phyloP scores from a whole-genome alignment of 2,888 invertebrate genomes.

The Zhuqinia jingwanae region DNA sequence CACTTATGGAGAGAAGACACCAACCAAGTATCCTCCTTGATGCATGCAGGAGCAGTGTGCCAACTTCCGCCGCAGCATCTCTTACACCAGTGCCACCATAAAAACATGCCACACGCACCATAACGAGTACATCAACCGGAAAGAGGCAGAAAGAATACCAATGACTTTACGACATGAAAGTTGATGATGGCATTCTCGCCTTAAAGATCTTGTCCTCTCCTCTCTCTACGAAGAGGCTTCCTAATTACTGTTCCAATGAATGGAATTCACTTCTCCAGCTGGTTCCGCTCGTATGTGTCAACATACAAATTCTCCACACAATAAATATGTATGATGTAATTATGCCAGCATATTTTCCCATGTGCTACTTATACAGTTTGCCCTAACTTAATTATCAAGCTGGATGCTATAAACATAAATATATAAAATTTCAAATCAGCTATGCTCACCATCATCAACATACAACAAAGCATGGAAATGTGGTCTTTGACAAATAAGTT shows the following conservation, averaged over 20 bases:
- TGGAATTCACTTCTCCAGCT: conserved; percentile 9
- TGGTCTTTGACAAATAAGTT: too few relatives aligned
- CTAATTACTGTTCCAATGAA: conserved; percentile 16
- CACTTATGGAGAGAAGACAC: not conserved
- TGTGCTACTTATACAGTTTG: too few relatives aligned
- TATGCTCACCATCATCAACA: too few relatives aligned
- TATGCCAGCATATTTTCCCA: not conserved
- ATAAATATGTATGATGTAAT: not conserved
- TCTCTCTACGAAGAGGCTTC: not conserved
- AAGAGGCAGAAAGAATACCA: conserved; percentile 6
- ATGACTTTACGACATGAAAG: conserved; percentile 12
- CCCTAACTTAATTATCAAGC: too few relatives aligned
- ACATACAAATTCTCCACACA: not conserved
- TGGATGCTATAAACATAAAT: too few relatives aligned
- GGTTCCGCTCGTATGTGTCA: not conserved
- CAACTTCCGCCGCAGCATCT: not conserved
- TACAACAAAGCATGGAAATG: too few relatives aligned
- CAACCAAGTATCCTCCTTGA: too few relatives aligned
- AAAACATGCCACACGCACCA: not conserved
- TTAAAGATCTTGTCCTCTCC: conserved; percentile 1
- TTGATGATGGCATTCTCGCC: not conserved
- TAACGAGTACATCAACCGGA: conserved; percentile 20
- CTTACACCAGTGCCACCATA: not conserved
- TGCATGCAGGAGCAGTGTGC: not conserved
- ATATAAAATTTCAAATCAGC: too few relatives aligned